phyloP scores from a whole-genome alignment of 1,140 invertebrate genomes.

The Cydia fagiglandana region DNA sequence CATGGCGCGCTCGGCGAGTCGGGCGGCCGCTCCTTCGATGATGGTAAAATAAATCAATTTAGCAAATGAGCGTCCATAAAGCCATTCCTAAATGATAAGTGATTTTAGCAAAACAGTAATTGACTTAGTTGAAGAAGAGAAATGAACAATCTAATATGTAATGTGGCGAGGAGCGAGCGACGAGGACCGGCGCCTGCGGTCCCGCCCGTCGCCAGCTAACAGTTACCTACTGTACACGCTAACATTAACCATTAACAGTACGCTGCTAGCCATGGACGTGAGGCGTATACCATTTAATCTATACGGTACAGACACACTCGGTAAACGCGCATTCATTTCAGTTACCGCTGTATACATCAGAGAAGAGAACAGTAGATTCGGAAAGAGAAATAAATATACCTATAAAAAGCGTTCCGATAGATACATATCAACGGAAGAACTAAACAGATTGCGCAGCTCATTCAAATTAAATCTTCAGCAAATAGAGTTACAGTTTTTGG shows the following conservation, averaged over 20 bases:
- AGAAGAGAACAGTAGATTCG: slow-evolving; percentile 74
- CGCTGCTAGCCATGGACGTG: slow-evolving; percentile 76
- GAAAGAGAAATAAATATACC: slow-evolving; percentile 79
- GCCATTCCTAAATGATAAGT: slow-evolving; percentile 74
- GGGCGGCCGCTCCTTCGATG: slow-evolving; percentile 52
- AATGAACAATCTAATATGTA: slow-evolving; percentile 68
- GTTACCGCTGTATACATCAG: slow-evolving; percentile 70
- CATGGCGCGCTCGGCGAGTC: slow-evolving; percentile 44
- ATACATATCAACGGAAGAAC: slow-evolving; percentile 76
- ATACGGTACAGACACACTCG: slow-evolving; percentile 73
- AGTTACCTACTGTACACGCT: slow-evolving; percentile 67
- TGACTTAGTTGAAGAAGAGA: slow-evolving; percentile 59
- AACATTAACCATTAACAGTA: slow-evolving; percentile 76
- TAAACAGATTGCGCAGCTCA: slow-evolving; percentile 79
- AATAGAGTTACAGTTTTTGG: slow-evolving; percentile 78
- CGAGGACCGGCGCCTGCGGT: slow-evolving; percentile 52
- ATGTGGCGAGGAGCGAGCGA: slow-evolving; percentile 62
- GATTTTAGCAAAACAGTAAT: slow-evolving; percentile 64
- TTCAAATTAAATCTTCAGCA: slow-evolving; percentile 79
- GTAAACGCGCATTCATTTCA: slow-evolving; percentile 75
- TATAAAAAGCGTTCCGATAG: slow-evolving; percentile 78
- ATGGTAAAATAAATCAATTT: slow-evolving; percentile 59
- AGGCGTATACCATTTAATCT: slow-evolving; percentile 74
- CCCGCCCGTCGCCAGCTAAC: slow-evolving; percentile 73
- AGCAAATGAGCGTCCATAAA: slow-evolving; percentile 71